Percentiles rank a stretch among this genome's conserved stretches.
phyloP scores from a whole-genome alignment of 1,140 invertebrate genomes.

The Lordiphosa clarofinis region DNA sequence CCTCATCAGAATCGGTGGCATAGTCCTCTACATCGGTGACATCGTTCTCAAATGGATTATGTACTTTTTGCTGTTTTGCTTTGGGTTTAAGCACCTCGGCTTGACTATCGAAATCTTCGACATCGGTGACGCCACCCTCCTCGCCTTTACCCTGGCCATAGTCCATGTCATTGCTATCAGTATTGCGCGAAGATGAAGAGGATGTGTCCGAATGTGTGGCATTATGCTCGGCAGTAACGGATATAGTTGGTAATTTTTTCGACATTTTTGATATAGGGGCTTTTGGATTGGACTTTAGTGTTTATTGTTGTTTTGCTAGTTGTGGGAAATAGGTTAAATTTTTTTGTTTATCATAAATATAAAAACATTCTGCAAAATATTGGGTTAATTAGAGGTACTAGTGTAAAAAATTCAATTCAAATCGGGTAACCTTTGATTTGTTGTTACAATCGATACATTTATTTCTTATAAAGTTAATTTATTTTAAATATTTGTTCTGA shows the following conservation, averaged over 20 bases:
- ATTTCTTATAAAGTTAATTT: too few species aligned
- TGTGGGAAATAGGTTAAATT: conserved; percentile 63
- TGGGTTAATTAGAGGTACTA: too few species aligned
- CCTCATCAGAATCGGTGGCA: conserved; percentile 66
- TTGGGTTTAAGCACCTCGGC: conserved; percentile 43
- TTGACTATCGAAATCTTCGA: conserved; percentile 79
- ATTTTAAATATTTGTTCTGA: too few species aligned
- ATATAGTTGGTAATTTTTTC: conserved; percentile 81
- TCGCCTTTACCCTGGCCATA: conserved; percentile 36
- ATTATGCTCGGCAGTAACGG: conserved; percentile 80
- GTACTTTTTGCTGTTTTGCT: conserved; percentile 14
- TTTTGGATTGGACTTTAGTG: conserved; percentile 16
- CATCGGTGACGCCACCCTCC: conserved; percentile 64
- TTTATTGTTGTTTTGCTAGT: conserved; percentile 58
- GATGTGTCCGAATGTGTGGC: conserved; percentile 37
- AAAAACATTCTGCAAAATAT: conserved; percentile 24
- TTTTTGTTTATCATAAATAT: conserved; percentile 28
- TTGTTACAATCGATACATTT: too few species aligned
- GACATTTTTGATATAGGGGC: conserved; percentile 51
- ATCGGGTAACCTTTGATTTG: too few species aligned
- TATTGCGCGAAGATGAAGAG: conserved; percentile 64
- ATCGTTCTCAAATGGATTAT: conserved; percentile 55
- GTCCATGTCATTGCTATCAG: conserved; percentile 71
- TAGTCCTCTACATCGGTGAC: conserved; percentile 80
- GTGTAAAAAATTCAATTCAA: too few species aligned